phyloP scores from a whole-genome alignment of 2,113 vertebrate genomes.

The Capreolus pygargus region DNA sequence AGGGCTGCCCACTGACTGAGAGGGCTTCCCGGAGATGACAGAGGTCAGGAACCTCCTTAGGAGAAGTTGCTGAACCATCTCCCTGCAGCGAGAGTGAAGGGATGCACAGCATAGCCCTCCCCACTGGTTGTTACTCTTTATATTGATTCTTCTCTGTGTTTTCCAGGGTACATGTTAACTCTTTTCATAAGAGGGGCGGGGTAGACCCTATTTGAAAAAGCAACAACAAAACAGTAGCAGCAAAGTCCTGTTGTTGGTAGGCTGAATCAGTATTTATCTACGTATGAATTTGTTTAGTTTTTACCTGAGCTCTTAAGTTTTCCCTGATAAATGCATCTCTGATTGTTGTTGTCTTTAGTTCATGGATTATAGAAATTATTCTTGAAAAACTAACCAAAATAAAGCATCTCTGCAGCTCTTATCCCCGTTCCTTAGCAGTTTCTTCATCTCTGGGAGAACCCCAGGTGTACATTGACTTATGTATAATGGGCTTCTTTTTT shows the following conservation, averaged over 20 bases:
- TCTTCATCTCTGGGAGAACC: not conserved
- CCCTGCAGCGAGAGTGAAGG: not conserved
- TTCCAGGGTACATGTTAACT: not conserved
- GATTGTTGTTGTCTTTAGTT: conserved; percentile 13
- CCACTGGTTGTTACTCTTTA: not conserved
- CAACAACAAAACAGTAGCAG: not conserved
- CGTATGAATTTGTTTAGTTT: not conserved
- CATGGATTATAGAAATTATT: not conserved
- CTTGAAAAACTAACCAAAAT: not conserved
- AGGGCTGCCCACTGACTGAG: conserved; percentile 11
- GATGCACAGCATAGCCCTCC: not conserved
- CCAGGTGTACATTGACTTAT: not conserved
- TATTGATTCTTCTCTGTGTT: not conserved
- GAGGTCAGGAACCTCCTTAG: conserved; percentile 81
- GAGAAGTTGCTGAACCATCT: conserved; percentile 93
- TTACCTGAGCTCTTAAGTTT: not conserved
- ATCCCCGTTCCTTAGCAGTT: not conserved
- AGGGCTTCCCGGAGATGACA: conserved; percentile 30
- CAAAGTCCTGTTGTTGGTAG: not conserved
- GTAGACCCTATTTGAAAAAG: not conserved
- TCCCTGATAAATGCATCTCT: not conserved
- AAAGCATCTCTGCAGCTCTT: not conserved
- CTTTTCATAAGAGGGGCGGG: not conserved
- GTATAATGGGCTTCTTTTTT: not conserved
- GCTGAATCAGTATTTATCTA: not conserved